Conservation (phyloP, 2,888 invertebrate species). For the Drosophila buzzatii region DNA sequence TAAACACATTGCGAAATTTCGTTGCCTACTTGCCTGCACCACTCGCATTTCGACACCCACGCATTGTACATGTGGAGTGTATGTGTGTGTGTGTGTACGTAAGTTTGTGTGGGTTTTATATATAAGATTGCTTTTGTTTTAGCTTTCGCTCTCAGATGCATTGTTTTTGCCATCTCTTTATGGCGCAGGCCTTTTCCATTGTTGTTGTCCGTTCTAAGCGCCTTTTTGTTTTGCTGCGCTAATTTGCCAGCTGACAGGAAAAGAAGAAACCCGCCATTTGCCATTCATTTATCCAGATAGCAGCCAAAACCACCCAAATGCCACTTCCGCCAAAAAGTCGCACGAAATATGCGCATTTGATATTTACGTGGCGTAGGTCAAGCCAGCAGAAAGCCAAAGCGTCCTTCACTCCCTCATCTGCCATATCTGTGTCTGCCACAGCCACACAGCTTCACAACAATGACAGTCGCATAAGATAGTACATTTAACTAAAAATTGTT, state of each 20-base stretch:
- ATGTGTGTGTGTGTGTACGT: constrained; percentile 10
- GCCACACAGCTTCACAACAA: constrained; percentile 9
- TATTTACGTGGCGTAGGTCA: constrained; percentile 72
- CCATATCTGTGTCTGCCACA: constrained; percentile 7
- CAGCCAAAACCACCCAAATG: constrained; percentile 5
- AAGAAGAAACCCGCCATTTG: constrained; percentile 28
- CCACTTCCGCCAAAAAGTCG: not conserved
- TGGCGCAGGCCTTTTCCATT: constrained; percentile 26
- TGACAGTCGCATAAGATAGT: constrained; percentile 5
- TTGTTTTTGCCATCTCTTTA: constrained; percentile 50
- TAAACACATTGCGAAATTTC: constrained; percentile 44
- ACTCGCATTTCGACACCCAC: constrained; percentile 50
- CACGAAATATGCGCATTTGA: constrained; percentile 67
- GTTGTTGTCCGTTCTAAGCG: constrained; percentile 38
- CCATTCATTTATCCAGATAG: constrained; percentile 27
- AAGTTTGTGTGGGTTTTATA: constrained; percentile 42
- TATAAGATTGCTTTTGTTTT: constrained; percentile 62
- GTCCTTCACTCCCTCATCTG: not conserved
- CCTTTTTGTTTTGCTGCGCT: constrained; percentile 74
- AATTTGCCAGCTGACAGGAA: constrained; percentile 66
- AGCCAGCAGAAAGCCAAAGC: constrained; percentile 39
- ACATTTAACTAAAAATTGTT: constrained; percentile 21
- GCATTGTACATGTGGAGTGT: constrained; percentile 15
- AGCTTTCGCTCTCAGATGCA: constrained; percentile 51
- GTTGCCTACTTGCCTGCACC: constrained; percentile 66